Evolutionary conservation across 1,140 invertebrate species (phyloP), one percentile per base, ranked within the genome.

Genomic region (Agrypnia vestita): DNA sequence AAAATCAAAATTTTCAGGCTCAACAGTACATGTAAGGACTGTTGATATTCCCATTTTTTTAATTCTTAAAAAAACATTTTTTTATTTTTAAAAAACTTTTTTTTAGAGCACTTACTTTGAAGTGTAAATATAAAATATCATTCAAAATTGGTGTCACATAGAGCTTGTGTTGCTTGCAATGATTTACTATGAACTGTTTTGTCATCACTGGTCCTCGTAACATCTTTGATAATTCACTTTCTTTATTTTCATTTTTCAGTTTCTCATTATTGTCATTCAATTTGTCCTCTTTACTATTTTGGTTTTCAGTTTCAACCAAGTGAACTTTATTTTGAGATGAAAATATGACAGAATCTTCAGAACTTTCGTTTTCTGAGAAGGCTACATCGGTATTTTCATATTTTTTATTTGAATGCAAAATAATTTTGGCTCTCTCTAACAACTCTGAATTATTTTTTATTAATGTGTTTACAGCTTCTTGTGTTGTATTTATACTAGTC

Each of bases 111-210:
- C 56, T 88, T 88, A 96, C 96, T 95, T 96, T 98, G 93, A 91
- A 94, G 90, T 98, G 97, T 19, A 99, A 91, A 88, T 98, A 99
- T 0, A 99, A 89, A 11, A 98, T 96, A 89, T 98, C 97, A 88
- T 99, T 99, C 9, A 98, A 87, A 83, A 93, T 88, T 0, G 97
- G 97, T 0, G 97, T 98, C 76, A 92, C 90, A 85, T 98, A 99
- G 0, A 98, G 87, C 83, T 96, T 96, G 61, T 96, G 89, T 82
- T 96, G 92, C 85, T 94, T 96, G 88, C 97, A 98, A 77, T 96
- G 93, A 76, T 97, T 92, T 77, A 88, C 92, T 13, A 98, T 89
- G 55, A 91, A 91, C 76, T 94, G 91, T 84, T 95, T 93, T 0
- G 95, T 96, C 91, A 96, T 96, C 79, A 94, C 91, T 19, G 85